Evolutionary conservation across 1,140 invertebrate genomes (phyloP).

Genomic region (Drosophila ambigua): DNA sequence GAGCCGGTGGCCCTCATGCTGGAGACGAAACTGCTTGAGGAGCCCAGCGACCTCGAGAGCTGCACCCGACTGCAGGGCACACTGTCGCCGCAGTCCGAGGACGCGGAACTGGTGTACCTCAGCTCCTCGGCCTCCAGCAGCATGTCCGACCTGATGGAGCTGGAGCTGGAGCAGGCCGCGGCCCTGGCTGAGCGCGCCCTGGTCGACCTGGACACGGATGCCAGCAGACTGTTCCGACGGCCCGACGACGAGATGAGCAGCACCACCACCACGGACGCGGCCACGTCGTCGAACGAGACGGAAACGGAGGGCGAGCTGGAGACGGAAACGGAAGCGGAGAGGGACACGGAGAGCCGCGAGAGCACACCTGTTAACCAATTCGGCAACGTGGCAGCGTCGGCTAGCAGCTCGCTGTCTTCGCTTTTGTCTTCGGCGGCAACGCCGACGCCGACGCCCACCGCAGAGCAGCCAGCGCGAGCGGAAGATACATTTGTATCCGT

Average conservation of each 20-base stretch:
- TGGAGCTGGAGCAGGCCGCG: constrained; percentile 68
- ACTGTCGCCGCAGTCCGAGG: constrained; percentile 66
- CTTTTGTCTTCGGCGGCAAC: constrained; percentile 50
- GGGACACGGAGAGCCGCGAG: constrained; percentile 63
- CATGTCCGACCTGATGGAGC: constrained; percentile 73
- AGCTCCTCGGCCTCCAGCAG: constrained; percentile 80
- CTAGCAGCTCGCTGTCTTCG: constrained; percentile 44
- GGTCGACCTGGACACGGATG: constrained; percentile 75
- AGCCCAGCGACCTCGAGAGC: constrained; percentile 63
- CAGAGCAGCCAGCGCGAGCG: constrained; percentile 9
- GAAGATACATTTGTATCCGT: constrained; percentile 40
- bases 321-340: constrained; percentile 47
- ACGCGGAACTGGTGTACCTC: constrained; percentile 75
- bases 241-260: constrained; percentile 58
- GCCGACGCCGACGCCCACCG: constrained; percentile 47
- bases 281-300: constrained; percentile 61
- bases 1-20: constrained; percentile 67
- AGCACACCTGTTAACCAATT: constrained; percentile 79
- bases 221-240: constrained; percentile 49
- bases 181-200: constrained; percentile 59
- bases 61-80: constrained; percentile 63
- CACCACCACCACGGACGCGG: constrained; percentile 55
- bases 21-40: constrained; percentile 73
- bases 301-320: constrained; percentile 67
- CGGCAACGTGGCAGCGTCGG: not conserved